Evolutionary conservation across 1,140 invertebrate species (phyloP), one percentile per base, ranked within the genome.

Genomic region (Eurosta solidaginis): DNA sequence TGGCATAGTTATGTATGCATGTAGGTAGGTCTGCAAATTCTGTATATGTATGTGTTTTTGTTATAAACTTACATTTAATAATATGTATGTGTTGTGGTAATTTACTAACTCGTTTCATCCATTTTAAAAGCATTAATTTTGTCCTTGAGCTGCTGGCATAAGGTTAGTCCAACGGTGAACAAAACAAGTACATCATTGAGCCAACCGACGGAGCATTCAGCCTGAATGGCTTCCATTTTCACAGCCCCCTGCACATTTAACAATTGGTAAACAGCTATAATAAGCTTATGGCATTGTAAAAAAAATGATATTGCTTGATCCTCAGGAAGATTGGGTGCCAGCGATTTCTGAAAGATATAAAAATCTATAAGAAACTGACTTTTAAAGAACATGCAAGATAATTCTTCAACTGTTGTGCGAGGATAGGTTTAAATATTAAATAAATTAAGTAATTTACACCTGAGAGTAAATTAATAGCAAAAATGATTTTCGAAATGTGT

Each of bases 221-320:
- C 94, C 89, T 97, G 94, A 77, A 93, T 93, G 0, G 93, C 93
- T 83, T 97, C 95, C 86, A 95, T 96, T 81, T 95, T 94, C 88
- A 96, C 93, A 50, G 90, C 93, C 0, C 95, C 95, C 80, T 96
- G 94, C 45, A 93, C 91, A 82, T 93, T 94, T 82, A 93, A 94
- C 78, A 96, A 87, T 83, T 97, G 95, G 88, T 98, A 98, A n/a
- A 97, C 93, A 45, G 96, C 96, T 87, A 98, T 93, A 78, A 97
- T 93, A 82, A 98, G 88, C 88, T 98, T 98, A 82, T 96, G 96
- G 63, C 95, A 96, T 88, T 98, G 96, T 82, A 98, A 94, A 89
- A 98, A 98, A 89, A 98, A 98, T 84, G 96, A 97, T 83, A 98
- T 93, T 50, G 96, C 96, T 81, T 97, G 89, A 89, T 97, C 96